Evolutionary conservation across 2,888 invertebrate species (phyloP), one percentile per base, ranked within the genome.

Genomic region (Incurvaria masculella): DNA sequence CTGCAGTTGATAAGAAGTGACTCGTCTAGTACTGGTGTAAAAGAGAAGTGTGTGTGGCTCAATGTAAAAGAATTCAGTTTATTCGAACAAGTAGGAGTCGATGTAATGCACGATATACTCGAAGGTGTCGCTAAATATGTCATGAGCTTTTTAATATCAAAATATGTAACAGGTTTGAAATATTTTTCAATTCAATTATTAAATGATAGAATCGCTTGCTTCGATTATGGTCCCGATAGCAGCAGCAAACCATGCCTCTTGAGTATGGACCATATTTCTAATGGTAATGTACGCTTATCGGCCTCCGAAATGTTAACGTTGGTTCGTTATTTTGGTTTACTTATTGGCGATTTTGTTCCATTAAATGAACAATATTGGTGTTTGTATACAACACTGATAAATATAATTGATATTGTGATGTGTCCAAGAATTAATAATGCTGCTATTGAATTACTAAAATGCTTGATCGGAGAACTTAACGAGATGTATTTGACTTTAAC

Each of bases 301-400:
- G 41, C 41, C 17, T 10, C 41, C 14, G 41, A 41, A 21, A 41
- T 41, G 41, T 41, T 41, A 41, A 41, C 41, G 14, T 41, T 41
- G 10, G 14, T 41, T 41, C 14, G 41, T 10, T 41, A 41, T 41
- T 41, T 41, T 41, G 40, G 40, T 39, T 39, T 39, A 14, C 40
- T 39, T 18, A 39, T 39, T 39, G 40, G 40, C 18, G 40, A 39
- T 17, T 39, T 39, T 39, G 16, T 39, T 4, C 40, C 40, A n/a
- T n/a, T 39, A 6, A 4, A 39, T 17, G 40, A 39, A 17, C 40
- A 39, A 39, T 39, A 39, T 18, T 39, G 40, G 40, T 6, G 16
- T 18, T 39, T 39, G 40, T 39, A 39, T 39, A 39, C 18, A 6
- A 39, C 40, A n/a, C 40, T 39, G 18, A 39, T n/a, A 39, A 39